Percentiles rank a stretch among this genome's conserved stretches.
phyloP scores from a whole-genome alignment of 1,140 invertebrate genomes.

The Hydropsyche tenuis region DNA sequence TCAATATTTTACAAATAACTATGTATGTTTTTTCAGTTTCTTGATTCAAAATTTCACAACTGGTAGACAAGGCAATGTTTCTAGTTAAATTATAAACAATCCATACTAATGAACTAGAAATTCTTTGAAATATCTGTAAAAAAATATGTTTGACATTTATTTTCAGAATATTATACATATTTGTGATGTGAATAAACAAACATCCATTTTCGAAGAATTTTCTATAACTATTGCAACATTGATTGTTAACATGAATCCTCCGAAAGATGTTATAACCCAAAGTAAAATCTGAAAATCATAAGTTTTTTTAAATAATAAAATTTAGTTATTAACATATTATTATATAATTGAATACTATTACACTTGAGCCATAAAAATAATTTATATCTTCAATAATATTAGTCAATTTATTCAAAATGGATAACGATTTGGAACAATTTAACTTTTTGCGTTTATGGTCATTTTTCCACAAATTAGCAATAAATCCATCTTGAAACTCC shows the following conservation, averaged over 20 bases:
- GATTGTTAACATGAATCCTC: background rate
- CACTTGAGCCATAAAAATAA: background rate
- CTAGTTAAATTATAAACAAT: no score
- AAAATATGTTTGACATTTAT: no score
- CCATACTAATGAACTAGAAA: no score
- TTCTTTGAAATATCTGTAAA: no score
- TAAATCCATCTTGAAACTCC: background rate
- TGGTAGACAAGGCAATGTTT: no score
- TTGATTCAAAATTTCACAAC: conserved; percentile 11
- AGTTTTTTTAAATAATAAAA: no score
- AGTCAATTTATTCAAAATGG: background rate
- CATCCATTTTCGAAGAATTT: background rate
- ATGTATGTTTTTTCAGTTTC: background rate
- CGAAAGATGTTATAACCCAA: background rate
- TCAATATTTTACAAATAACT: background rate
- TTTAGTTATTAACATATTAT: background rate
- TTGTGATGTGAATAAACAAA: background rate
- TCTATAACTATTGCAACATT: background rate
- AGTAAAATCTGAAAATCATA: background rate
- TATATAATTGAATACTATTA: background rate
- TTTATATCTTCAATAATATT: background rate
- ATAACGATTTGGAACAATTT: background rate
- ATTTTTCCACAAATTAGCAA: background rate
- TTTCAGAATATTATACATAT: no score
- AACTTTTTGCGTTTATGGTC: background rate